Conservation (phyloP, 2,888 invertebrate species). For the Lasioglossum oenotherae region DNA sequence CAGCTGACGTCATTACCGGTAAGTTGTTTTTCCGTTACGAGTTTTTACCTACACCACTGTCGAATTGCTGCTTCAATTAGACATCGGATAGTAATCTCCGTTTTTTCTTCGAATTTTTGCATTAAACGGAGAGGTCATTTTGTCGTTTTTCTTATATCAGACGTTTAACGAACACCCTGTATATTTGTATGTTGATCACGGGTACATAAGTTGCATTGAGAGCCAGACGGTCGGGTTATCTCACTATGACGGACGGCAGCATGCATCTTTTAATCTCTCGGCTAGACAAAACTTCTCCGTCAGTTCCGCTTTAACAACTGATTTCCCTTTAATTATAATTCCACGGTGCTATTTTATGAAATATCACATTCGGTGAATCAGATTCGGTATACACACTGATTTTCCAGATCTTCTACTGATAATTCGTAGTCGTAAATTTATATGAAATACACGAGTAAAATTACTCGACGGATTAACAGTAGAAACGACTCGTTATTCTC, state of each 20-base stretch:
- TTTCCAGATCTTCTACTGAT: background rate
- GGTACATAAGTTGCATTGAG: slow-evolving; percentile 11
- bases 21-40: slow-evolving; percentile 68
- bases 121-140: background rate
- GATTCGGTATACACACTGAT: background rate
- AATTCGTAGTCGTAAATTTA: background rate
- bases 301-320: slow-evolving; percentile 53
- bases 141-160: background rate
- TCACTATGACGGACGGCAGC: slow-evolving; percentile 36
- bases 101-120: background rate
- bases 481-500: background rate
- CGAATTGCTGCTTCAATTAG: background rate
- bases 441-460: background rate
- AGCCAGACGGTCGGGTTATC: slow-evolving; percentile 23
- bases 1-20: slow-evolving; percentile 82
- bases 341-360: background rate
- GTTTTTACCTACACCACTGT: background rate
- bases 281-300: slow-evolving; percentile 22
- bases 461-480: background rate
- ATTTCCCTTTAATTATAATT: background rate
- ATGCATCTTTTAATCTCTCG: slow-evolving; percentile 14
- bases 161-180: background rate
- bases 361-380: background rate
- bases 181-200: slow-evolving; percentile 9
- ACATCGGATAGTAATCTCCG: background rate